These are phyloP conservation scores for Vulpes ferrilata DNA, from an alignment of 2,113 vertebrate genomes.

Conservation along the genomic window DNA sequence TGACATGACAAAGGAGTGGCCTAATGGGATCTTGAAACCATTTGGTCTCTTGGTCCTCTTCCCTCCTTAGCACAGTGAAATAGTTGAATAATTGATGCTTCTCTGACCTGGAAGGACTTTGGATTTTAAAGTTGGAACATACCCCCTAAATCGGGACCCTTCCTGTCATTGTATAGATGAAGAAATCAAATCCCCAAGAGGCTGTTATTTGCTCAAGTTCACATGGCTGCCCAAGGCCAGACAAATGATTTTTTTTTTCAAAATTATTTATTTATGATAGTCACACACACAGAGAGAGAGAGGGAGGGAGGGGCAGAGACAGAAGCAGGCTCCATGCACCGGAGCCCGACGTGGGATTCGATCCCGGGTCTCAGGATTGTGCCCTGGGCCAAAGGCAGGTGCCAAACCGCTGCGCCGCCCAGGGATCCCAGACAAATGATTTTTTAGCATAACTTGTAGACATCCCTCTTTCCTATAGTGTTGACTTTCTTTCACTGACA, in stretches of 20 bases:
- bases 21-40: not conserved
- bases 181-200: slow-evolving; percentile 43
- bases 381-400: too few relatives aligned
- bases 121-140: not conserved
- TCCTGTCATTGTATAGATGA: slow-evolving; percentile 12
- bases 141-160: not conserved
- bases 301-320: too few relatives aligned
- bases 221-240: not conserved
- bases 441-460: not conserved
- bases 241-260: not conserved
- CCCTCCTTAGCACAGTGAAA: not conserved
- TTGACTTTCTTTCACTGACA: slow-evolving; percentile 30
- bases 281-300: too few relatives aligned
- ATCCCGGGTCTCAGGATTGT: too few relatives aligned
- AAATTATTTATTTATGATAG: too few relatives aligned
- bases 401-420: too few relatives aligned
- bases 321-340: too few relatives aligned
- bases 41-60: not conserved
- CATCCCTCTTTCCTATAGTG: not conserved
- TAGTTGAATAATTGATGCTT: not conserved
- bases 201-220: not conserved
- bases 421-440: not conserved
- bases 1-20: not conserved
- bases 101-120: not conserved
- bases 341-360: too few relatives aligned